These are phyloP conservation scores for Pollenia amentaria DNA, from an alignment of 2,888 invertebrate species.

Conservation along the genomic window DNA sequence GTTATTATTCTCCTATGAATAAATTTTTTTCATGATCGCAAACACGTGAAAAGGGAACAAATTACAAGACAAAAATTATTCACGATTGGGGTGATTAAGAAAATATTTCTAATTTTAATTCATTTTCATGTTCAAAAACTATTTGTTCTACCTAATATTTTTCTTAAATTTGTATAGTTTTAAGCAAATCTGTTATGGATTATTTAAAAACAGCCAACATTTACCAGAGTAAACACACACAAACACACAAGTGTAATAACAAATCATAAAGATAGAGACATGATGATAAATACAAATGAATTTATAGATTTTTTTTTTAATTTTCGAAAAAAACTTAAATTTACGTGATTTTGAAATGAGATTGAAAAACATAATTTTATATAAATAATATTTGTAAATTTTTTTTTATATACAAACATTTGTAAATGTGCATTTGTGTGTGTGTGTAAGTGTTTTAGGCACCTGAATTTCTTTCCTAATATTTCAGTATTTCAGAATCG, in stretches of 20 bases:
- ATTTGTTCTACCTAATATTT: slow-evolving; percentile 24
- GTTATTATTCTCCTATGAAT: too few species aligned
- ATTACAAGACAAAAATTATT: too few species aligned
- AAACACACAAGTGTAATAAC: slow-evolving; percentile 49
- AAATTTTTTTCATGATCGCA: too few species aligned
- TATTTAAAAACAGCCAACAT: slow-evolving; percentile 30
- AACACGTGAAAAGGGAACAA: too few species aligned
- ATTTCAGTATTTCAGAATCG: slow-evolving; percentile 8
- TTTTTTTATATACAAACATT: not conserved
- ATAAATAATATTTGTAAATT: slow-evolving; percentile 30
- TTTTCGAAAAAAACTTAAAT: slow-evolving; percentile 14
- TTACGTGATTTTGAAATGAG: slow-evolving; percentile 29
- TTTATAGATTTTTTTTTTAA: slow-evolving; percentile 29
- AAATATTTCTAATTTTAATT: too few species aligned
- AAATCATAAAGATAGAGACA: slow-evolving; percentile 41
- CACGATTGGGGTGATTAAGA: too few species aligned
- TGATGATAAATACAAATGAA: slow-evolving; percentile 58
- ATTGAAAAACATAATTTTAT: slow-evolving; percentile 52
- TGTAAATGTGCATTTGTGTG: not conserved
- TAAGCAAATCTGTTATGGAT: slow-evolving; percentile 51
- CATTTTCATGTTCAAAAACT: too few species aligned
- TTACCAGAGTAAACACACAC: slow-evolving; percentile 14
- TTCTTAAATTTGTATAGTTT: not conserved
- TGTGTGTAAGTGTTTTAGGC: slow-evolving; percentile 19
- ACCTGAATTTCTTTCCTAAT: slow-evolving; percentile 47